Evolutionary conservation across 2,888 invertebrate genomes (phyloP).

Genomic region (Cheilosia grossa): DNA sequence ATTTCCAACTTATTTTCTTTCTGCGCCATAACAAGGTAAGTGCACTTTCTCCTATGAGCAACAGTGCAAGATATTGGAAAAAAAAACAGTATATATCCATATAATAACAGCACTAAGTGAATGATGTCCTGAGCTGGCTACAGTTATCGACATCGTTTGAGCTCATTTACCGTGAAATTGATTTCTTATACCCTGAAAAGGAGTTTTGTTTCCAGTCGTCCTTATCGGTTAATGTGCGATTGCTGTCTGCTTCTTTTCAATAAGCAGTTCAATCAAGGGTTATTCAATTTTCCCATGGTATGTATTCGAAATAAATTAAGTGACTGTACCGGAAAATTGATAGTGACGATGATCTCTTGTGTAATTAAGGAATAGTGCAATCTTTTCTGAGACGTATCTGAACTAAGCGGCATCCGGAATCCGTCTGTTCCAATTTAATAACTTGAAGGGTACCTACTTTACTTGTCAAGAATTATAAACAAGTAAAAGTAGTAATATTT

Average conservation of each 20-base stretch:
- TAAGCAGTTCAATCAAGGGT: too few relatives aligned
- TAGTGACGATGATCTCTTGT: too few relatives aligned
- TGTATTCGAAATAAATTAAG: too few relatives aligned
- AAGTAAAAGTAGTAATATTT: too few relatives aligned
- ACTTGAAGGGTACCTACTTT: too few relatives aligned
- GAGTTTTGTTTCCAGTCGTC: not conserved
- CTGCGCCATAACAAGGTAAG: too few relatives aligned
- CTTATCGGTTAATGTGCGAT: not conserved
- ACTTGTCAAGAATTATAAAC: too few relatives aligned
- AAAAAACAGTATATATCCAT: not conserved
- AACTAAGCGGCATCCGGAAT: too few relatives aligned
- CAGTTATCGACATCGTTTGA: constrained; percentile 22
- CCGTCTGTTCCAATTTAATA: too few relatives aligned
- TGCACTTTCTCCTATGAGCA: constrained; percentile 19
- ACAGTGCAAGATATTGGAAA: constrained; percentile 31
- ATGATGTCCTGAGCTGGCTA: constrained; percentile 12
- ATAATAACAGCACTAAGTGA: constrained; percentile 4
- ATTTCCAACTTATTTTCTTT: not conserved
- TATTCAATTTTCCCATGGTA: too few relatives aligned
- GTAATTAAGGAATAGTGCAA: not conserved
- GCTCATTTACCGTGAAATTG: constrained; percentile 53
- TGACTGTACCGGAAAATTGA: too few relatives aligned
- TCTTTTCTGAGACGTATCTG: not conserved
- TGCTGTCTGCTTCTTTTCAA: too few relatives aligned
- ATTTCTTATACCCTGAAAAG: constrained; percentile 16